A percentile compares a stretch with the other conserved stretches of the same genome.
Evolutionary conservation across 2,888 invertebrate genomes (phyloP).

Genomic region (Sycophila texana): DNA sequence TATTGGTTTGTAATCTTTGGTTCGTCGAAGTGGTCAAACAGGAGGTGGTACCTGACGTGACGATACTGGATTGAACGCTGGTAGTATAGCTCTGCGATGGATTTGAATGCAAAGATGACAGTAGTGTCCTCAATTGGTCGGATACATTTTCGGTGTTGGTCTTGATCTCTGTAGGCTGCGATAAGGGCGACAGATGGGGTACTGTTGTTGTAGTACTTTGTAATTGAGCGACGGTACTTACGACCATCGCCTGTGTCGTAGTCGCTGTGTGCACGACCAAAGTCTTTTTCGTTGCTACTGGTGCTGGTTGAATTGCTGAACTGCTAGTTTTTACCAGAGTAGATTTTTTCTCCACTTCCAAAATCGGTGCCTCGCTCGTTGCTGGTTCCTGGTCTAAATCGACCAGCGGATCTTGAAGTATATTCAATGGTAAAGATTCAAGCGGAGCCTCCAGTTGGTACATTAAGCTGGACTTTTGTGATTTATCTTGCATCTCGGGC

Average conservation of each 20-base stretch:
- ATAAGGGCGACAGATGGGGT: constrained; percentile 84
- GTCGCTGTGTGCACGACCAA: constrained; percentile 48
- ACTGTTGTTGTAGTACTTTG: constrained; percentile 76
- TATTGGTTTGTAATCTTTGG: no score
- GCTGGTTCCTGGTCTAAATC: constrained; percentile 57
- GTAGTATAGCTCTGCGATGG: constrained; percentile 74
- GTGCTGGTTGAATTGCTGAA: constrained; percentile 33
- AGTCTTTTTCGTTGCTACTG: constrained; percentile 55
- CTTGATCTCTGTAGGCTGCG: constrained; percentile 84
- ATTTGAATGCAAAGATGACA: constrained; percentile 82
- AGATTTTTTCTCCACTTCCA: constrained; percentile 36
- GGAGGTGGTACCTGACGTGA: constrained; percentile 61
- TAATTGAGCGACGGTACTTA: constrained; percentile 68
- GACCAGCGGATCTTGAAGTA: constrained; percentile 66
- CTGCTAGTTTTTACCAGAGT: constrained; percentile 48
- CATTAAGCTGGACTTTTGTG: constrained; percentile 68
- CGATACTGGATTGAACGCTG: constrained; percentile 75
- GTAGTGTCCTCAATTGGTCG: constrained; percentile 81
- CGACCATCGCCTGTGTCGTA: constrained; percentile 52
- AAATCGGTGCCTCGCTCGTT: constrained; percentile 28
- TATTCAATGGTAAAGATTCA: constrained; percentile 71
- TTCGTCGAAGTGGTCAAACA: constrained; percentile 62
- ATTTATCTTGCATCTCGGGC: constrained; percentile 72
- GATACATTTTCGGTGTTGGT: constrained; percentile 85
- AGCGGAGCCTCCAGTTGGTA: constrained; percentile 72